Base-by-base conservation (phyloP, 2,888 invertebrate species). In the Glaucopsyche alexis region DNA sequence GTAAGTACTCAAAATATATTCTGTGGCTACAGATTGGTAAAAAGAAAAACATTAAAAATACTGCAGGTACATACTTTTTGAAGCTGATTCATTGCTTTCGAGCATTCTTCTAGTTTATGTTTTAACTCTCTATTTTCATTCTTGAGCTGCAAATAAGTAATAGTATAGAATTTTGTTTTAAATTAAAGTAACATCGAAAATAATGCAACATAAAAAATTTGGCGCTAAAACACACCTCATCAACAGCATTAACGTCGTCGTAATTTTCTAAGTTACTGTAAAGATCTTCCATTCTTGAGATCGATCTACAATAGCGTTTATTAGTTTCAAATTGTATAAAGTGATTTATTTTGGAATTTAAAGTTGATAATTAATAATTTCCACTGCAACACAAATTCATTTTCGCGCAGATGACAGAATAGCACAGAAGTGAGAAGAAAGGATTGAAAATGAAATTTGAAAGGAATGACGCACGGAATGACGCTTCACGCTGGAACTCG, bases 161-260 rank as follows among this genome's bases (percentile, higher is more conserved):
- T 14, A 49, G 49, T 52, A 67, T n/a, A 29, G 70, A 66, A 71
- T 11, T 71, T 13, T 14, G 50, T 47, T 49, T 7, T 64, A 66
- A 66, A 55, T 4, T 5, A 19, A 9, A 60, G 0, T 8, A 40
- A 38, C 14, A 14, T 45, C 19, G 49, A 49, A 55, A 71, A 14
- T 50, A 64, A 16, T 47, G 67, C 47, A 29, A 29, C 29, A 66
- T 69, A 69, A 64, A 66, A 42, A n/a, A 55, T 14, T 71, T 90
- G 86, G 89, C 90, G 89, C 88, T 89, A 88, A 89, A 88, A 83
- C 75, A 71, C 85, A 91, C 91, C 88, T 89, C 86, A 45, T 83
- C 80, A 73, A 88, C 74, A 72, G 81, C 80, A 73, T 84, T 81
- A 42, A 84, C 84, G 55, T 90, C 86, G 42, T 90, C 82, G 77